Percentiles rank a stretch among this genome's conserved stretches.
These are phyloP conservation scores for Battus philenor DNA, from an alignment of 1,140 invertebrate genomes.

Conservation along the genomic window DNA sequence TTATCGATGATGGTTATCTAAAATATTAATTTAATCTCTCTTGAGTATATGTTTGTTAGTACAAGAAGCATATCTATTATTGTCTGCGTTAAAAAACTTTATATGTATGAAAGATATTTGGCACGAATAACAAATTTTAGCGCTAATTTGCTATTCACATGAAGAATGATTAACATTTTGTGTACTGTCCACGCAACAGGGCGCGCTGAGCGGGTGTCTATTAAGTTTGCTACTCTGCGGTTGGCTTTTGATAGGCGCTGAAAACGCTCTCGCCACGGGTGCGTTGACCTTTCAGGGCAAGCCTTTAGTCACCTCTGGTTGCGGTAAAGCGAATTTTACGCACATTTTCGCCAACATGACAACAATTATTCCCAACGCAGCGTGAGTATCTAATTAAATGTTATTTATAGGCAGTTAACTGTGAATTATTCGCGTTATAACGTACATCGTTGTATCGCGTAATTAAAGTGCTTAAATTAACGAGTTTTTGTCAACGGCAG, in stretches of 20 bases:
- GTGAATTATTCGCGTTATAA: conserved; percentile 12
- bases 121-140: no score
- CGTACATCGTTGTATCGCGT: conserved; percentile 10
- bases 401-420: conserved; percentile 11
- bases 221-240: conserved; percentile 61
- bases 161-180: background rate
- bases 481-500: conserved; percentile 8
- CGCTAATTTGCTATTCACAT: no score
- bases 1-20: no score
- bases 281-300: conserved; percentile 68
- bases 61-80: no score
- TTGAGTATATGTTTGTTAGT: no score
- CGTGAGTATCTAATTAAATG: conserved; percentile 37
- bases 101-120: no score
- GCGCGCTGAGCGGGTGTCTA: conserved; percentile 57
- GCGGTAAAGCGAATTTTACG: conserved; percentile 58
- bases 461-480: conserved; percentile 16
- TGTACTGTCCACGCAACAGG: conserved; percentile 32
- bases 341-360: conserved; percentile 42
- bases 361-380: conserved; percentile 30
- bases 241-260: conserved; percentile 62
- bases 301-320: conserved; percentile 48
- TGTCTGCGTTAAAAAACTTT: no score
- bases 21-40: no score
- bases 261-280: conserved; percentile 61